Base-by-base conservation (phyloP, 2,113 vertebrate genomes). In the Uria aalge region DNA sequence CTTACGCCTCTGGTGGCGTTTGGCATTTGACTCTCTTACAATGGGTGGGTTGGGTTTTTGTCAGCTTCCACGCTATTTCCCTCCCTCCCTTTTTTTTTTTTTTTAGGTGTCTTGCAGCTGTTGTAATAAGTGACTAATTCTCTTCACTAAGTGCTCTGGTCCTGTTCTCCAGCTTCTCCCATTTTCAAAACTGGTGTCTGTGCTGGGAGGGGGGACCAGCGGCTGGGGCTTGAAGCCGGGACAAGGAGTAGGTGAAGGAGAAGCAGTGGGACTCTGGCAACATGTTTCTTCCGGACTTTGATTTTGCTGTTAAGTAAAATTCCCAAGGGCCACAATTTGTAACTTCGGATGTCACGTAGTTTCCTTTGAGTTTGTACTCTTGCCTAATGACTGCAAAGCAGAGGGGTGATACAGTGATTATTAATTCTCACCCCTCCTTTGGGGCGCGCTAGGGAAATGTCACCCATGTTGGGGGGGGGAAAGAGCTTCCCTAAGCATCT, bases 321-420 rank as follows among this genome's bases (percentile, higher is more conserved):
- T 48, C 47, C 21, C 47, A 48, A 22, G 11, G 21, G 47, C 29
- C 38, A 8, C 53, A 4, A 5, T 6, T 45, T 29, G 18, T 17
- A 41, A 53, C 27, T 75, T 8, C 32, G 34, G 43, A 23, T 34
- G 34, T 9, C 47, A 34, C 4, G 5, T 47, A 0, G 1, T 43
- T 89, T 52, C 15, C 26, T 81, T 47, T n/a, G 21, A 34, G 32
- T 64, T 82, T 55, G 27, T 59, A 1, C 27, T 67, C 64, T 48
- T 68, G 73, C 27, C 41, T 80, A 52, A 20, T 34, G 34, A 21
- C 16, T 45, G 27, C 30, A 17, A 56, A 68, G 56, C 41, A 1
- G 16, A 53, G 26, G n/a, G 43, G 34, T 15, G 55, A 11, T 53
- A 5, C 53, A n/a, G 45, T 22, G 57, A 24, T 78, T 60, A 38